Conservation (phyloP, 2,797 vertebrate species). For the Hoplostethus atlanticus region DNA sequence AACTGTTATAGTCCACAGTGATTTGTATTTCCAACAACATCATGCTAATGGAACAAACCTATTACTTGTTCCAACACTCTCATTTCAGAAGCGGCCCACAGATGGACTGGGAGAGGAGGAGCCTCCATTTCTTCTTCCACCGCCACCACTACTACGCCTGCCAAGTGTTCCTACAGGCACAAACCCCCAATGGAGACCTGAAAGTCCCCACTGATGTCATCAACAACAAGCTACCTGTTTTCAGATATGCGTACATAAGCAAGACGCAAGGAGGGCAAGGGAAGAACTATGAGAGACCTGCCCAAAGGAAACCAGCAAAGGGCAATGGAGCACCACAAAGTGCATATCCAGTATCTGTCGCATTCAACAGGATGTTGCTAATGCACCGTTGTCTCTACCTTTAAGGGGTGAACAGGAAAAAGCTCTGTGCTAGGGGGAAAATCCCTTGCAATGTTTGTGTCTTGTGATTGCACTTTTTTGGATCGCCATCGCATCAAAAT, state of each 20-base stretch:
- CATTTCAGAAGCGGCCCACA: conserved; percentile 51
- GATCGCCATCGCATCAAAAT: conserved; percentile 7
- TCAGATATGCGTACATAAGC: conserved; percentile 29
- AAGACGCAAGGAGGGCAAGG: conserved; percentile 4
- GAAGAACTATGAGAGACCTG: conserved; percentile 58
- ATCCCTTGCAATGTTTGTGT: conserved; percentile 70
- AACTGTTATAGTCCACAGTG: conserved; percentile 8
- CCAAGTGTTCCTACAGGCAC: conserved; percentile 61
- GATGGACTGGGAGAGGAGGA: conserved; percentile 44
- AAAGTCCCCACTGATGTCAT: conserved; percentile 68
- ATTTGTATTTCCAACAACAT: conserved; percentile 16
- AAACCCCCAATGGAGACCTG: conserved; percentile 64
- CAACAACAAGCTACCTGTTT: conserved; percentile 79
- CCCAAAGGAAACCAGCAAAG: conserved; percentile 80
- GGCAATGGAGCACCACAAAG: conserved; percentile 77
- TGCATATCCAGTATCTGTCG: conserved; percentile 72
- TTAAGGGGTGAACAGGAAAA: conserved; percentile 76
- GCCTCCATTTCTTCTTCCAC: conserved; percentile 60
- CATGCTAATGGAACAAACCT: conserved; percentile 6
- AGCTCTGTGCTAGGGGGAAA: conserved; percentile 68
- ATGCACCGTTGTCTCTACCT: conserved; percentile 67
- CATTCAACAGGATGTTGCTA: conserved; percentile 76
- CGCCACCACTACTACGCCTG: conserved; percentile 53
- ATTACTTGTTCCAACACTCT: conserved; percentile 25
- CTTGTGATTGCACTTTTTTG: conserved; percentile 46